Evolutionary conservation across 2,797 vertebrate genomes (phyloP), one percentile per base, ranked within the genome.

Genomic region (Pseudotriccus pelzelni): DNA sequence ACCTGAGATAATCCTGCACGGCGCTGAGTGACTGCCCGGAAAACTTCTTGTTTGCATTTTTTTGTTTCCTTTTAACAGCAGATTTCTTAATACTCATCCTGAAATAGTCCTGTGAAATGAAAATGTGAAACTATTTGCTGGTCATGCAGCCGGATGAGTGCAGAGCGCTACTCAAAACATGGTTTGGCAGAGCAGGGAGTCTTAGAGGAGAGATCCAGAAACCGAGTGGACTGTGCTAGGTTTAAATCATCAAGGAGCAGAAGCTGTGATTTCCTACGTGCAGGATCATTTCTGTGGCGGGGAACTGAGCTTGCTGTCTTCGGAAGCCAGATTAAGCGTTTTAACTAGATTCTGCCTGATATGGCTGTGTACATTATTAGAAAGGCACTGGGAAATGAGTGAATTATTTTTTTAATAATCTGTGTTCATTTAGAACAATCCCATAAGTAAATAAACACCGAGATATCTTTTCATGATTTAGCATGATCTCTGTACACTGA

Each of bases 211-310:
- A 93, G 63, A 89, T 17, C 70, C 66, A 87, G 82, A 85, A 90
- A 63, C 34, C 0, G 2, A 36, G 36, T 3, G 36, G 64, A 17
- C 52, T 90, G n/a, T 24, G 37, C 44, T 79, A 86, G 69, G 32
- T 78, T 95, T 64, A 44, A 92, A 62, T 76, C 41, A 62, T 64
- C 72, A 32, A 46, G 25, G 69, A 85, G 59, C 62, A 23, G 22
- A 47, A 92, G 81, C 78, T 63, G 47, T 76, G 96, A 87, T 93
- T 97, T 95, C 80, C 90, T 80, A 23, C 25, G 3, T 8, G 13
- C 39, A 3, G 5, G 43, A 44, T 91, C 39, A 74, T 80, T 91
- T 62, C 37, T 44, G 16, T 9, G 30, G 28, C 52, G 69, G 47
- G 41, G 59, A 69, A 14, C 4, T 24, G 34, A 27, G 27, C 32